Evolutionary conservation across 2,797 vertebrate species (phyloP).

Genomic region (Meda fulgida): DNA sequence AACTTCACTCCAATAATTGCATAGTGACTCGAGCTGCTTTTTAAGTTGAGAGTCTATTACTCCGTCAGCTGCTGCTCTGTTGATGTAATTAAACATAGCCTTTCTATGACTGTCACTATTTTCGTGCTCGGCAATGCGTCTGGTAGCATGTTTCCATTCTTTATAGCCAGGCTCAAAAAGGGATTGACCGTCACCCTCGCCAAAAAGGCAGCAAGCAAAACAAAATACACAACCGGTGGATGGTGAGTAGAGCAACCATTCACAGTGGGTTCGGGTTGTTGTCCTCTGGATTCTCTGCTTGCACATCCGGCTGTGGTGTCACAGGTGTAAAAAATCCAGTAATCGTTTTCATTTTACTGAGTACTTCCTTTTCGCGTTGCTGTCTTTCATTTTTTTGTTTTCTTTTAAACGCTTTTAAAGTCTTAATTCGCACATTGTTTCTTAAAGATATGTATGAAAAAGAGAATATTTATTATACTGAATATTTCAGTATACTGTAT

Average conservation of each 20-base stretch:
- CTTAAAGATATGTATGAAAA: not conserved
- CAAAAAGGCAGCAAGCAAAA: conserved; percentile 4
- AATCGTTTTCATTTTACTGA: not conserved
- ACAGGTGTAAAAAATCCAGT: not conserved
- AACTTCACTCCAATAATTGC: conserved; percentile 15
- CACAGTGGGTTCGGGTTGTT: not conserved
- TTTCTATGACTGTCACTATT: not conserved
- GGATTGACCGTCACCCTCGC: not conserved
- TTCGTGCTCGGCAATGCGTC: conserved; percentile 5
- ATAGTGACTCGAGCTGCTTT: not conserved
- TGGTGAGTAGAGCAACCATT: no score
- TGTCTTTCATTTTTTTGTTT: not conserved
- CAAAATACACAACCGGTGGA: no score
- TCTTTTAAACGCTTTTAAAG: not conserved
- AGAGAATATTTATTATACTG: not conserved
- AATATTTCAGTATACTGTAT: no score
- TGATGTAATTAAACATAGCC: no score
- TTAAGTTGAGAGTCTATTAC: not conserved
- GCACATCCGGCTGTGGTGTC: not conserved
- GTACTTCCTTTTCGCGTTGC: not conserved
- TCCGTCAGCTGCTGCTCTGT: no score
- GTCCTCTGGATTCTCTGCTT: not conserved
- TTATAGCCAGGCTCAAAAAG: conserved; percentile 22
- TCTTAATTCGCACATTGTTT: not conserved
- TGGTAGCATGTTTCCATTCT: conserved; percentile 26